These are phyloP conservation scores for Nibea albiflora DNA, from an alignment of 2,113 vertebrate genomes.

Conservation along the genomic window DNA sequence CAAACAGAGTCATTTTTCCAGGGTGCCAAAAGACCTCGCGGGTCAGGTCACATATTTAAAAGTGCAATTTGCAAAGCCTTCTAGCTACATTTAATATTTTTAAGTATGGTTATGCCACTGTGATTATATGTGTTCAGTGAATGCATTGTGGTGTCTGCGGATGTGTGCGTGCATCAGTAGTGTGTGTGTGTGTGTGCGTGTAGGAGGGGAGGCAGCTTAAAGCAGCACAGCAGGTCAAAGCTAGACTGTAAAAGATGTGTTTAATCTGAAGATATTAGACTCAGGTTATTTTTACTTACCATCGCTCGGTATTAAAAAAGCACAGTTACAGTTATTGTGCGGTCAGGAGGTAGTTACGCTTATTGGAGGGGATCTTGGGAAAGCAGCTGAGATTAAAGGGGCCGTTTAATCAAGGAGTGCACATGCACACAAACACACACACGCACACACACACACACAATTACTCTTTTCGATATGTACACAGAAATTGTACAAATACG, in stretches of 20 bases:
- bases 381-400: slow-evolving; percentile 67
- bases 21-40: slow-evolving; percentile 50
- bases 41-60: slow-evolving; percentile 70
- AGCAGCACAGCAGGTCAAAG: slow-evolving; percentile 54
- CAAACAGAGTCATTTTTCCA: slow-evolving; percentile 67
- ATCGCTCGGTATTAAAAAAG: slow-evolving; percentile 79
- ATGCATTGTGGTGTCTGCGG: neutral
- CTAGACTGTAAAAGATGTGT: slow-evolving; percentile 76
- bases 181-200: slow-evolving; percentile 10
- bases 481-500: neutral
- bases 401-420: slow-evolving; percentile 75
- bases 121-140: slow-evolving; percentile 48
- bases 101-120: slow-evolving; percentile 67
- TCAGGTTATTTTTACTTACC: slow-evolving; percentile 85
- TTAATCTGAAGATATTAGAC: slow-evolving; percentile 85
- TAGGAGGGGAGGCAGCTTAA: slow-evolving; percentile 47
- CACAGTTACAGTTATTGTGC: slow-evolving; percentile 72
- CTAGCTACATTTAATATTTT: slow-evolving; percentile 72
- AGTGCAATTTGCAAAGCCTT: slow-evolving; percentile 67
- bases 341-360: slow-evolving; percentile 54
- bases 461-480: slow-evolving; percentile 19
- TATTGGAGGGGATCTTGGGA: slow-evolving; percentile 63
- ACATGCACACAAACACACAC: slow-evolving; percentile 5
- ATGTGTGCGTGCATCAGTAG: neutral
- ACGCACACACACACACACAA: neutral